Conservation (phyloP, 2,797 vertebrate genomes). For the Xenopus petersii region DNA sequence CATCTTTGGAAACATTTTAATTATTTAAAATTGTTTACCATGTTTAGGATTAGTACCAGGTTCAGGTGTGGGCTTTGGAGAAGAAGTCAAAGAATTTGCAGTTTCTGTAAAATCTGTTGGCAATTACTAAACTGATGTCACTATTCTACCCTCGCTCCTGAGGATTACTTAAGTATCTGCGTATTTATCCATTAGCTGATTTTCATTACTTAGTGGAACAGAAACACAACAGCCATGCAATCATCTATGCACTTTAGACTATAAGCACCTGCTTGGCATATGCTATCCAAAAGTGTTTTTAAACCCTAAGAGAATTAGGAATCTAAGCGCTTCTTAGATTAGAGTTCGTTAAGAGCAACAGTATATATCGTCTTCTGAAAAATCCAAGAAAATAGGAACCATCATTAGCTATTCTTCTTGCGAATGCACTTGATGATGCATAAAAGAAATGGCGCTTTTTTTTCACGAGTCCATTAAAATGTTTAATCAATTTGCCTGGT, state of each 20-base stretch:
- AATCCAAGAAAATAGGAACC: not conserved
- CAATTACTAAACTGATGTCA: not conserved
- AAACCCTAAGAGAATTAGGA: slow-evolving; percentile 19
- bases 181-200: slow-evolving; percentile 39
- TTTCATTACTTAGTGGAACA: slow-evolving; percentile 22
- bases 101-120: not conserved
- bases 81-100: not conserved
- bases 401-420: not conserved
- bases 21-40: no score
- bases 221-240: slow-evolving; percentile 19
- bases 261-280: slow-evolving; percentile 11
- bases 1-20: no score
- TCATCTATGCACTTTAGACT: slow-evolving; percentile 34
- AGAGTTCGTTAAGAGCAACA: slow-evolving; percentile 3
- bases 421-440: not conserved
- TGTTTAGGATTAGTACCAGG: no score
- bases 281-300: slow-evolving; percentile 23
- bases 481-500: no score
- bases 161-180: slow-evolving; percentile 13
- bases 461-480: not conserved
- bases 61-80: no score
- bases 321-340: slow-evolving; percentile 6
- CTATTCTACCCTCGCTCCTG: not conserved
- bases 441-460: not conserved
- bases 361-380: not conserved